phyloP scores from a whole-genome alignment of 2,797 vertebrate species.

The Hyperoplus lanceolatus region DNA sequence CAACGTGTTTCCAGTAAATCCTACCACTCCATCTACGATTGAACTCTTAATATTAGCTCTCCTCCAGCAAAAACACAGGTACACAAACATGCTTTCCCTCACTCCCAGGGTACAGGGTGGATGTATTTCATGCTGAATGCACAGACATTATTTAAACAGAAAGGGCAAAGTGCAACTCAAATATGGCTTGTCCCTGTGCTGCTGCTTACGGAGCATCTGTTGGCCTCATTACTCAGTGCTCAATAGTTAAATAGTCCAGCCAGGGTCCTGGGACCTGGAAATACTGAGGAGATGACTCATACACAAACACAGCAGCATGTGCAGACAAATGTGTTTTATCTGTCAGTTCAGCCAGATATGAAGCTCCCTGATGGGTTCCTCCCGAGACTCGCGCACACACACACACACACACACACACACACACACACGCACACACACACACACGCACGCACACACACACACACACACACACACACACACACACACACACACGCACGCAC shows the following conservation, averaged over 20 bases:
- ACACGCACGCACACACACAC: too few species aligned
- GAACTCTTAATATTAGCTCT: not conserved
- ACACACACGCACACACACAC: not conserved
- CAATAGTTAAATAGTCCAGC: conserved; percentile 20
- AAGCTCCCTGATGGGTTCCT: conserved; percentile 23
- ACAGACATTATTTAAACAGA: conserved; percentile 34
- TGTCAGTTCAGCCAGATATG: conserved; percentile 45
- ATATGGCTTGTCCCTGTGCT: conserved; percentile 31
- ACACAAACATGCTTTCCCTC: not conserved
- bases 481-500: too few species aligned
- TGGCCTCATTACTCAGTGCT: conserved; percentile 52
- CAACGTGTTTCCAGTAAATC: conserved; percentile 20
- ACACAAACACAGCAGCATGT: too few species aligned
- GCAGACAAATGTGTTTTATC: conserved; percentile 43
- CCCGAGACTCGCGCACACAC: not conserved
- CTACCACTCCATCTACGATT: not conserved
- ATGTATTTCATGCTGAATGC: conserved; percentile 36
- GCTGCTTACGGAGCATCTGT: conserved; percentile 51
- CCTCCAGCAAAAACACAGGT: conserved; percentile 32
- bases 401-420: conserved; percentile 9
- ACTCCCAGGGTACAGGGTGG: conserved; percentile 4
- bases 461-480: too few species aligned
- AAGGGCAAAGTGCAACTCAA: conserved; percentile 44
- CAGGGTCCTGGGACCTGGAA: conserved; percentile 36
- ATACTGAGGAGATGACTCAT: conserved; percentile 37